Conservation (phyloP, 2,888 invertebrate genomes). For the Troides oblongomaculatus region DNA sequence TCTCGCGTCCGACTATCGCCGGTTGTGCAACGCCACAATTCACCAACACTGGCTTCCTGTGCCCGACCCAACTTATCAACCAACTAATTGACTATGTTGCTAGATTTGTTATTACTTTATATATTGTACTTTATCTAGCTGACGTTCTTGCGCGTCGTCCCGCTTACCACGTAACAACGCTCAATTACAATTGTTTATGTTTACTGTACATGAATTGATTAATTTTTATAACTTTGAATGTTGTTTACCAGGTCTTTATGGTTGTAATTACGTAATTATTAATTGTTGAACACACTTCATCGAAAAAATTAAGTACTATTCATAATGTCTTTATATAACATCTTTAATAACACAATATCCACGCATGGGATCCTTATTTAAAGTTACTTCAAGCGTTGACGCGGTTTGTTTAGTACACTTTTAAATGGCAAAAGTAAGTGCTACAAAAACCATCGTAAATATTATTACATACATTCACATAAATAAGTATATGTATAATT, state of each 20-base stretch:
- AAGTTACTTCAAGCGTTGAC: too few relatives aligned
- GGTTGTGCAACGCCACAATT: slow-evolving; percentile 73
- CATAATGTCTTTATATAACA: too few relatives aligned
- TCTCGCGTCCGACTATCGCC: slow-evolving; percentile 76
- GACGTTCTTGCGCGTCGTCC: neutral
- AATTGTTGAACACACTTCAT: neutral
- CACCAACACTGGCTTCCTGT: slow-evolving; percentile 77
- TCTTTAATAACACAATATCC: too few relatives aligned
- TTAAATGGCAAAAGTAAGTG: too few relatives aligned
- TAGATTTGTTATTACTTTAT: neutral
- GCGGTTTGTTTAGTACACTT: too few relatives aligned
- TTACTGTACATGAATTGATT: neutral
- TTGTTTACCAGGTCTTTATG: neutral
- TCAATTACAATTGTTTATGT: neutral
- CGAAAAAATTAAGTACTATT: neutral
- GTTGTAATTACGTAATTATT: neutral
- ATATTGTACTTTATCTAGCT: neutral
- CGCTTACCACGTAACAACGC: neutral
- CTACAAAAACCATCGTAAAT: too few relatives aligned
- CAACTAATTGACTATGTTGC: slow-evolving; percentile 55
- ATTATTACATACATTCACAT: too few relatives aligned
- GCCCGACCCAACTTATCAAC: slow-evolving; percentile 67
- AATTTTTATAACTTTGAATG: neutral
- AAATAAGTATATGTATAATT: too few relatives aligned
- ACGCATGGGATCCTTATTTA: too few relatives aligned